A percentile compares a stretch with the other conserved stretches of the same genome.
Conservation (phyloP, 2,113 vertebrate genomes). For the Galeopterus variegatus region DNA sequence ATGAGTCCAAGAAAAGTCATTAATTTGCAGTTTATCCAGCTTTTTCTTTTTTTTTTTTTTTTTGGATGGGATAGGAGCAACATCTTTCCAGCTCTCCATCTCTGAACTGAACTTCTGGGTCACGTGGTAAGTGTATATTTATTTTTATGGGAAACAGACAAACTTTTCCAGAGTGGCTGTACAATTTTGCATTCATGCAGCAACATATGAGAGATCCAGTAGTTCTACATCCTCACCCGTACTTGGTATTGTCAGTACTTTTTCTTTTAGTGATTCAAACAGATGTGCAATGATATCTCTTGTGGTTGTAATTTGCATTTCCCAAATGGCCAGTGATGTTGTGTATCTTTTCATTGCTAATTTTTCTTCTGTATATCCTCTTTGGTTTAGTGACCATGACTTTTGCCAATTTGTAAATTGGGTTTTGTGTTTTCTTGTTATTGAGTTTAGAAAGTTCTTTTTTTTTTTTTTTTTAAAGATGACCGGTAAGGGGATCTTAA, state of each 20-base stretch:
- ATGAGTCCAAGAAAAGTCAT: neutral
- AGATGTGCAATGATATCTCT: neutral
- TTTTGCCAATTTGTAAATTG: neutral
- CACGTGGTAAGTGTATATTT: neutral
- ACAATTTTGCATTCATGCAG: neutral
- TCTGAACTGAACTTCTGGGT: conserved; percentile 27
- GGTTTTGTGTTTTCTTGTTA: neutral
- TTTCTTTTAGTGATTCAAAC: conserved; percentile 13
- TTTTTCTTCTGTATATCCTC: neutral
- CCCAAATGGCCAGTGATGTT: neutral
- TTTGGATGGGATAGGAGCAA: neutral
- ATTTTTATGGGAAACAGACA: neutral
- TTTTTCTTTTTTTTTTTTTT: neutral
- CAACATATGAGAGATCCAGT: neutral
- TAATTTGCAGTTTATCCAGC: neutral
- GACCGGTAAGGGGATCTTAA: too few relatives aligned
- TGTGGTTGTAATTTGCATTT: neutral
- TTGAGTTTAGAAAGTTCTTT: neutral
- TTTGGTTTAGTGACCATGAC: conserved; percentile 20
- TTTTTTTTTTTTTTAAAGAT: too few relatives aligned
- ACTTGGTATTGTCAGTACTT: neutral
- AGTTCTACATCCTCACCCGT: neutral
- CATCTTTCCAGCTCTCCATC: neutral
- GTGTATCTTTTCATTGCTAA: neutral
- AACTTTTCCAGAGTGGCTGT: neutral